phyloP scores from a whole-genome alignment of 2,113 vertebrate species.

The Herpetotheres cachinnans region DNA sequence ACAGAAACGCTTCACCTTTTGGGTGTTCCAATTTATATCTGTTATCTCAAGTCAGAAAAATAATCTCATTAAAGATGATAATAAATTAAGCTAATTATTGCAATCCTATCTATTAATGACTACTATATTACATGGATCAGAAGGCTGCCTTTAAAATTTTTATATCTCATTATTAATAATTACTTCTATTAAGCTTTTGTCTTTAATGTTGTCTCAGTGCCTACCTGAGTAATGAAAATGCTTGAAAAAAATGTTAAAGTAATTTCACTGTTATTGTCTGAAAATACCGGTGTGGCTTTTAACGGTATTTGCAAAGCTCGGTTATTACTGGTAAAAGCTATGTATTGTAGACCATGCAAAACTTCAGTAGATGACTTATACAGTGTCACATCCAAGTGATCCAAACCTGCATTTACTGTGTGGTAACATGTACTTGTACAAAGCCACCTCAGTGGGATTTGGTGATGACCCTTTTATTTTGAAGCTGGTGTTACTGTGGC shows the following conservation, averaged over 20 bases:
- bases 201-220: background rate
- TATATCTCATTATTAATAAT: background rate
- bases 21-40: background rate
- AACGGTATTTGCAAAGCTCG: background rate
- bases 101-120: background rate
- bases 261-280: background rate
- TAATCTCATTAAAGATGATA: background rate
- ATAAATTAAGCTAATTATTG: background rate
- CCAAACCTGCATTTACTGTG: background rate
- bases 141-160: background rate
- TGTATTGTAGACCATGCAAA: background rate
- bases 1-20: background rate
- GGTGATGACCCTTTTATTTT: background rate
- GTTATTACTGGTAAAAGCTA: background rate
- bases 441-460: background rate
- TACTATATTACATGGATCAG: background rate
- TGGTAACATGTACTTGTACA: background rate
- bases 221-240: background rate
- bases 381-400: background rate
- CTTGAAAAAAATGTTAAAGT: background rate
- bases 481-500: background rate
- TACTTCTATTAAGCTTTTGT: background rate
- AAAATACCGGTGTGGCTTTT: background rate
- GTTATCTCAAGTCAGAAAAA: background rate
- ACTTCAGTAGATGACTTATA: background rate